Percentiles rank a stretch among this genome's conserved stretches.
These are phyloP conservation scores for Hiodon tergisus DNA, from an alignment of 2,113 vertebrate species.

Conservation along the genomic window DNA sequence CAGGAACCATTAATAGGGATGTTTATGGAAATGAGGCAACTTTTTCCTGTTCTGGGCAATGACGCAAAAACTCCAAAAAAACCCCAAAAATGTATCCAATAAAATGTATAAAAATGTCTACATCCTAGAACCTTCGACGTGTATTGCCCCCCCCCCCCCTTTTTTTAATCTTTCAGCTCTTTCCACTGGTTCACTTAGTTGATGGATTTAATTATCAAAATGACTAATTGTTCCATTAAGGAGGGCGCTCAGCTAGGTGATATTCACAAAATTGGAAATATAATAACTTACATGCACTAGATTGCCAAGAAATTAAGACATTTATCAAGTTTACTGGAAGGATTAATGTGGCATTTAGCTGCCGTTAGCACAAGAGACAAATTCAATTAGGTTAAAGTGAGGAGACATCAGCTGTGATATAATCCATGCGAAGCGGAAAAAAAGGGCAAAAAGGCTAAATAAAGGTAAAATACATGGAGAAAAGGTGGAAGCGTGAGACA, in stretches of 20 bases:
- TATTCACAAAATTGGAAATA: slow-evolving; percentile 93
- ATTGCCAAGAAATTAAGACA: slow-evolving; percentile 94
- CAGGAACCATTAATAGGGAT: slow-evolving; percentile 15
- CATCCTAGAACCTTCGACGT: slow-evolving; percentile 17
- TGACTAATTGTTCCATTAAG: slow-evolving; percentile 98
- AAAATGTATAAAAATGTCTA: neutral
- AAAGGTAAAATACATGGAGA: slow-evolving; percentile 19
- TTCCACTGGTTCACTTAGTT: slow-evolving; percentile 70
- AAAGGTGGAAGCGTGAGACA: slow-evolving; percentile 24
- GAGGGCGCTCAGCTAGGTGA: slow-evolving; percentile 83
- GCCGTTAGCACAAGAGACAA: slow-evolving; percentile 90
- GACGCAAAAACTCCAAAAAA: neutral
- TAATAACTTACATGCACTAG: slow-evolving; percentile 91
- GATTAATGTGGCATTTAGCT: slow-evolving; percentile 95
- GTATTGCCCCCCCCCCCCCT: slow-evolving; percentile 34
- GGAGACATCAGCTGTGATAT: slow-evolving; percentile 70
- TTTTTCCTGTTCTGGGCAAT: slow-evolving; percentile 5
- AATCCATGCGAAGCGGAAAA: slow-evolving; percentile 56
- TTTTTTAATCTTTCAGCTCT: slow-evolving; percentile 47
- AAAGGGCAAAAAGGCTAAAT: slow-evolving; percentile 18
- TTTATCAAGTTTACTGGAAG: slow-evolving; percentile 92
- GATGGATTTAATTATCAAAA: slow-evolving; percentile 97
- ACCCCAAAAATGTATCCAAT: too few species aligned
- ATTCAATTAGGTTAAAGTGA: slow-evolving; percentile 94
- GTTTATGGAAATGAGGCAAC: slow-evolving; percentile 24